Evolutionary conservation across 2,797 vertebrate genomes (phyloP).

Genomic region (Catamblyrhynchus diadema): DNA sequence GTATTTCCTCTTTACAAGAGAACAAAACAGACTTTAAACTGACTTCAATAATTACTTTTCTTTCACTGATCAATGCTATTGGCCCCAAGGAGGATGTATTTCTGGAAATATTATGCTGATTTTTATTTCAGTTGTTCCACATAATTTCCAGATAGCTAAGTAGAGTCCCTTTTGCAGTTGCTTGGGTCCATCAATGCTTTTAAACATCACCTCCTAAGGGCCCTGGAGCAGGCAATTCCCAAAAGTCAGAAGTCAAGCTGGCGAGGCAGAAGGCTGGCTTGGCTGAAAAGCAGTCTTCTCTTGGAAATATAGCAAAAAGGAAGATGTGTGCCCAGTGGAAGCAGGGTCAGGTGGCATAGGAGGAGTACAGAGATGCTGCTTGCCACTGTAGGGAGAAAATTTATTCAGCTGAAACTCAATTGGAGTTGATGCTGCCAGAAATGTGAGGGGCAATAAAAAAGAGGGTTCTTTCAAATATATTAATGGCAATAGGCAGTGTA

Average conservation of each 20-base stretch:
- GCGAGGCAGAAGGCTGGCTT: background rate
- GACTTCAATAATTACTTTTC: background rate
- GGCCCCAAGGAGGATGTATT: background rate
- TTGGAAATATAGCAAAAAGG: background rate
- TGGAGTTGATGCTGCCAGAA: background rate
- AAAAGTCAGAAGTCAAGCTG: background rate
- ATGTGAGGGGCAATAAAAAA: background rate
- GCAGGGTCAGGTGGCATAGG: background rate
- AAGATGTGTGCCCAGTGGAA: background rate
- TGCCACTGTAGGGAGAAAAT: background rate
- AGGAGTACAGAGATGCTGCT: background rate
- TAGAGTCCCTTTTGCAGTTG: background rate
- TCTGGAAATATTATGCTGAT: background rate
- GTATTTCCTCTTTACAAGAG: background rate
- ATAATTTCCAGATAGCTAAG: background rate
- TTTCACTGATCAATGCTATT: background rate
- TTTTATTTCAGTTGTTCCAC: background rate
- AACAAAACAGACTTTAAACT: background rate
- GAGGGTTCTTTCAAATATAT: background rate
- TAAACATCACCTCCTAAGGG: background rate
- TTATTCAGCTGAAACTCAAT: fast-evolving
- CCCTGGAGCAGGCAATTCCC: background rate
- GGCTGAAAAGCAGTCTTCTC: background rate
- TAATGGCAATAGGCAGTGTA: background rate
- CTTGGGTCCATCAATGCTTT: background rate